Percentiles rank a stretch among this genome's conserved stretches.
phyloP scores from a whole-genome alignment of 1,140 invertebrate species.

The Drosophila funebris region DNA sequence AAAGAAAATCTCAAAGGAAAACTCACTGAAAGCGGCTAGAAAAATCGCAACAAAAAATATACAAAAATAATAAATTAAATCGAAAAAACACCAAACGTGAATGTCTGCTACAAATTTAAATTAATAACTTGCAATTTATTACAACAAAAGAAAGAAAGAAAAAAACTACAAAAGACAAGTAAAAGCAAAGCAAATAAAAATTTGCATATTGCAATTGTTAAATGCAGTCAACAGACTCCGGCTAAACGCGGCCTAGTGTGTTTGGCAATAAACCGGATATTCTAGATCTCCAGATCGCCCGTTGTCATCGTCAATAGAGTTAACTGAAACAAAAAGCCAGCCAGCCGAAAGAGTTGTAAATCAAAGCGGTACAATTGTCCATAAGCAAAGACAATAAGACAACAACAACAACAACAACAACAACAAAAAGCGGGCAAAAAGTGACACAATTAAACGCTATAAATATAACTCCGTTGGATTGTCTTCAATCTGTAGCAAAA shows the following conservation, averaged over 20 bases:
- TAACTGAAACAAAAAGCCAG: constrained; percentile 46
- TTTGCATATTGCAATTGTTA: constrained; percentile 55
- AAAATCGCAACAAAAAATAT: constrained; percentile 37
- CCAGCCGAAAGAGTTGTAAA: constrained; percentile 30
- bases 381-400: constrained; percentile 17
- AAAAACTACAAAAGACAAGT: neutral
- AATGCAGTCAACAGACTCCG: constrained; percentile 10
- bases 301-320: constrained; percentile 4
- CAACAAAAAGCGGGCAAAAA: constrained; percentile 32
- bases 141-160: neutral
- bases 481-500: constrained; percentile 34
- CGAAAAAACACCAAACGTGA: constrained; percentile 3
- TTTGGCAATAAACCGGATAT: constrained; percentile 69
- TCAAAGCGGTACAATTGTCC: constrained; percentile 46
- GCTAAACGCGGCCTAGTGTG: constrained; percentile 11
- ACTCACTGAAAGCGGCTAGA: constrained; percentile 21
- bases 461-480: constrained; percentile 23
- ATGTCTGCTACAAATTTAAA: constrained; percentile 30
- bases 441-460: constrained; percentile 46
- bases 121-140: constrained; percentile 34
- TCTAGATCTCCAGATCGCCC: constrained; percentile 63
- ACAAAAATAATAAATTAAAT: neutral
- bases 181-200: constrained; percentile 8
- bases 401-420: constrained; percentile 14
- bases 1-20: constrained; percentile 34